Evolutionary conservation across 2,113 vertebrate genomes (phyloP), one percentile per base, ranked within the genome.

Genomic region (Pachypanchax playfairii): DNA sequence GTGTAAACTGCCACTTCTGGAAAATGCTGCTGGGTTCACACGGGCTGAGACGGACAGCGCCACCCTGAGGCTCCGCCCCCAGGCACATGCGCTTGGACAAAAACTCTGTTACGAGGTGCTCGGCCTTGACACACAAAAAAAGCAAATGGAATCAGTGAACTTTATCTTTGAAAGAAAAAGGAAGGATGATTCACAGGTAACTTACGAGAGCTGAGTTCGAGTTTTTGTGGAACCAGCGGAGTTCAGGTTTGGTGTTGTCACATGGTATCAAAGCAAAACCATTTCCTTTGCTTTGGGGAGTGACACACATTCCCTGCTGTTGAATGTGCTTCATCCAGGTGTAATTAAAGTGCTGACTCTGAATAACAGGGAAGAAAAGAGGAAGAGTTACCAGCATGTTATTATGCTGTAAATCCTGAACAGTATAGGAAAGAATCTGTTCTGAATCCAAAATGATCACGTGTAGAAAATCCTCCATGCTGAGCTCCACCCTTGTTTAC

Each of bases 1-100:
- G 90, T 62, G 94, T 94, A 65, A 99, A 98, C 65, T 92, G 91
- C 97, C 97, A 99, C 88, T 95, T 94, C 29, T 99, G 97, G 42
- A 89, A 70, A 3, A 68, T 21, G 20, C 70, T 95, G 15, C 21
- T 6, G 8, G 91, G n/a, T 21, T 93, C 83, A 75, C 96, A 98
- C 20, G 62, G 15, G 21, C 46, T 82, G 15, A 94, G 55, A 41
- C 20, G 53, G 46, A 95, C 62, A 0, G 41, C 3, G 17, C 82
- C 70, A 11, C 73, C 64, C 64, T 20, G 70, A 38, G 50, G 51
- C 5, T 57, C 88, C 61, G 76, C 87, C 90, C 88, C 95, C 85
- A 98, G 72, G 83, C 97, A 99, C 7, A 81, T 42, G 0, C 76
- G 88, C 28, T 65, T 82, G 9, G 81, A 80, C 56, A 77, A 22